phyloP scores from a whole-genome alignment of 1,140 invertebrate species.

The Dendroctonus ponderosae region DNA sequence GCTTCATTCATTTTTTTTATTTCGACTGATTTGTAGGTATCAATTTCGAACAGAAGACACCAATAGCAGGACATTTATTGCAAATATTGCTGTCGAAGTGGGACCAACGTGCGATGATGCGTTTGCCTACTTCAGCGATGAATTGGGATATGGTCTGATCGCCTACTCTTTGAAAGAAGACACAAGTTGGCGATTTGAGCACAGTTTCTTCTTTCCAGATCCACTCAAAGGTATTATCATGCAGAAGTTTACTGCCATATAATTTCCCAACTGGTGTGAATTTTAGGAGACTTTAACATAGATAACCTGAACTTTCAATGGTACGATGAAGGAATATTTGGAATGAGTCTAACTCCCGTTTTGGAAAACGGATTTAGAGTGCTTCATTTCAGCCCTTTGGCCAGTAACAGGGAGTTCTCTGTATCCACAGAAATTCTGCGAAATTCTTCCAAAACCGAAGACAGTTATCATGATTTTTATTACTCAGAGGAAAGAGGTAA shows the following conservation, averaged over 20 bases:
- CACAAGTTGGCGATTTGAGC: constrained; percentile 72
- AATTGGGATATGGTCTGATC: constrained; percentile 75
- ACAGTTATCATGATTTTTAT: constrained; percentile 72
- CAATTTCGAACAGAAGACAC: constrained; percentile 69
- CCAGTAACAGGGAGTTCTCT: constrained; percentile 72
- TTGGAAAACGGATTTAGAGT: constrained; percentile 65
- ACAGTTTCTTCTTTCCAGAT: constrained; percentile 77
- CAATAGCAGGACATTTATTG: constrained; percentile 74
- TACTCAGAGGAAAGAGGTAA: constrained; percentile 62
- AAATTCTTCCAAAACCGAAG: constrained; percentile 62
- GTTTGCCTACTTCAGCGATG: constrained; percentile 78
- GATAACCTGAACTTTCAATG: constrained; percentile 80
- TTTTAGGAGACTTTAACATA: constrained; percentile 65
- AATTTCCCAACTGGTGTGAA: not conserved
- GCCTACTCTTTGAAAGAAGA: constrained; percentile 73
- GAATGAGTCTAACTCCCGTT: constrained; percentile 68
- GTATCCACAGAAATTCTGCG: constrained; percentile 71
- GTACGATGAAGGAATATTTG: constrained; percentile 76
- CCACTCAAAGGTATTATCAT: constrained; percentile 59
- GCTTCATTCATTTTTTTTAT: not conserved
- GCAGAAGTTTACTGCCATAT: not conserved
- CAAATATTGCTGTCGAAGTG: constrained; percentile 77
- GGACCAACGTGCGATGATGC: constrained; percentile 73
- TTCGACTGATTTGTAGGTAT: constrained; percentile 53
- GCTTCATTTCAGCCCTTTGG: constrained; percentile 74